A percentile compares a stretch with the other conserved stretches of the same genome.
phyloP scores from a whole-genome alignment of 2,113 vertebrate species.

The Edolisoma coerulescens region DNA sequence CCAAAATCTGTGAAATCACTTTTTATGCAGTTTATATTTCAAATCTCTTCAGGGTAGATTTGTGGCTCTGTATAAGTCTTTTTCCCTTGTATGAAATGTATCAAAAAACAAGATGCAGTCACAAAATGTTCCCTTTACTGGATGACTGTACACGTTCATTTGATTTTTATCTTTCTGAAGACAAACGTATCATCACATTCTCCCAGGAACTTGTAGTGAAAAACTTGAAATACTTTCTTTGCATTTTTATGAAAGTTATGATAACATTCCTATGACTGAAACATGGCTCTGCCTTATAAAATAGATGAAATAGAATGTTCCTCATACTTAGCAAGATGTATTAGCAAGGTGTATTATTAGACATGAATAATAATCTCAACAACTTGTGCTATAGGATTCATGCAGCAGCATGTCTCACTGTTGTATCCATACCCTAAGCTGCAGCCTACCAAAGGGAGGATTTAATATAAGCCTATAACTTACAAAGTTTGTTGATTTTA shows the following conservation, averaged over 20 bases:
- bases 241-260: background rate
- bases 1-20: constrained; percentile 44
- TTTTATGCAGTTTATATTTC: constrained; percentile 11
- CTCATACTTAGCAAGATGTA: background rate
- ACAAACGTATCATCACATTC: background rate
- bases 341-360: background rate
- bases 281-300: background rate
- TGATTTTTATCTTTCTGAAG: constrained; percentile 24
- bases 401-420: background rate
- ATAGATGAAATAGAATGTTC: background rate
- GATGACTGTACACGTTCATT: background rate
- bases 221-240: background rate
- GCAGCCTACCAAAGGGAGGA: background rate
- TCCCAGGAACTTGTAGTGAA: background rate
- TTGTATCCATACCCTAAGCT: background rate
- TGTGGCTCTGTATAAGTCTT: background rate
- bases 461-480: background rate
- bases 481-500: background rate
- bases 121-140: constrained; percentile 16
- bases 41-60: background rate
- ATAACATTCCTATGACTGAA: background rate
- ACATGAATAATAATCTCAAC: background rate
- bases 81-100: background rate
- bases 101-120: background rate
- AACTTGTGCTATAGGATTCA: background rate